Conservation (phyloP, 1,140 invertebrate genomes). For the Cherax quadricarinatus region DNA sequence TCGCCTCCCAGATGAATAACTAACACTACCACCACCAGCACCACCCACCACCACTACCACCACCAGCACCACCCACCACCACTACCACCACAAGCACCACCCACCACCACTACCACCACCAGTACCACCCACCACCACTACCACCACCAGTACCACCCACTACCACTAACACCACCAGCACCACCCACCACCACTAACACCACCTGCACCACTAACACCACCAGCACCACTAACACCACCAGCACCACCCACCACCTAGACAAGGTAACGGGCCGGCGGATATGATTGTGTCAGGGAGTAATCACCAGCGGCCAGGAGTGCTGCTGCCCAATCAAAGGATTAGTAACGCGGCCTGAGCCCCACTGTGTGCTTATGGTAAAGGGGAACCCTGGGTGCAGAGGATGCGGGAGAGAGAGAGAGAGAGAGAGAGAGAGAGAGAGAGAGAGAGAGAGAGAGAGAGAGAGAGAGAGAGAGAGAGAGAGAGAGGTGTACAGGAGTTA, state of each 20-base stretch:
- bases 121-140: too few relatives aligned
- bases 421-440: conserved; percentile 43
- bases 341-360: conserved; percentile 35
- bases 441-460: conserved; percentile 28
- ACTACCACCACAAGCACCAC: neutral
- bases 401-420: conserved; percentile 30
- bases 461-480: neutral
- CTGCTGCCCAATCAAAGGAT: conserved; percentile 30
- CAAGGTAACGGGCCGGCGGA: neutral
- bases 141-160: neutral
- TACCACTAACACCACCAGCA: neutral
- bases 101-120: neutral
- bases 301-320: neutral
- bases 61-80: neutral
- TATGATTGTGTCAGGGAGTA: neutral
- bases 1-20: too few relatives aligned
- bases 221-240: neutral
- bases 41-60: neutral
- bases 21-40: too few relatives aligned
- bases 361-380: conserved; percentile 1
- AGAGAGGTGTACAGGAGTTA: neutral
- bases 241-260: neutral
- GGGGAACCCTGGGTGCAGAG: neutral
- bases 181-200: neutral
- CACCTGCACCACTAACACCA: too few relatives aligned